phyloP scores from a whole-genome alignment of 2,797 vertebrate genomes.

The Spea hammondii region DNA sequence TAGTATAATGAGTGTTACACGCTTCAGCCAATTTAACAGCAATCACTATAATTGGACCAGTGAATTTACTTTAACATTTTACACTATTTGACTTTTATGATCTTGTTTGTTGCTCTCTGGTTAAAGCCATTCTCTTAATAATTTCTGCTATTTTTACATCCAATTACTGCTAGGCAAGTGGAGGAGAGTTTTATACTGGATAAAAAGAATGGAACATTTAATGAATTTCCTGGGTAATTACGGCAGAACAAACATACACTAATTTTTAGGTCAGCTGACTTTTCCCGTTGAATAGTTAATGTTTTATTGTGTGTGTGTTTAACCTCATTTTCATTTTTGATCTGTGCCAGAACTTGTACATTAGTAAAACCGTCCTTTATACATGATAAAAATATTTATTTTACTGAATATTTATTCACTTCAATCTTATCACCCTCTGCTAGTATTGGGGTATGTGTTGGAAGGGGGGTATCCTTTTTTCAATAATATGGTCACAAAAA shows the following conservation, averaged over 20 bases:
- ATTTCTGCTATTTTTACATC: conserved; percentile 25
- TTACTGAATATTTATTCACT: too few species aligned
- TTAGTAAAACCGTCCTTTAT: too few species aligned
- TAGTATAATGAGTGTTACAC: conserved; percentile 22
- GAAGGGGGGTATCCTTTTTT: too few species aligned
- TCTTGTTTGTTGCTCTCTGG: not conserved
- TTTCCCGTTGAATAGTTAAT: not conserved
- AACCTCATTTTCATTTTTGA: too few species aligned
- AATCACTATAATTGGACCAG: conserved; percentile 1
- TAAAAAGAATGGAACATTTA: not conserved
- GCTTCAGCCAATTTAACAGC: conserved; percentile 23
- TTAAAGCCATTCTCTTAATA: not conserved
- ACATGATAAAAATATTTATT: too few species aligned
- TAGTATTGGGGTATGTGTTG: too few species aligned
- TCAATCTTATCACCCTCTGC: too few species aligned
- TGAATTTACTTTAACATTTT: conserved; percentile 8
- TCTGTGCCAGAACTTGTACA: too few species aligned
- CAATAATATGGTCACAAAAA: too few species aligned
- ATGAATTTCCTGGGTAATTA: not conserved
- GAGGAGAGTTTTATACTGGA: not conserved
- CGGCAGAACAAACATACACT: not conserved
- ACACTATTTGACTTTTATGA: conserved; percentile 9
- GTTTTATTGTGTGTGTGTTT: too few species aligned
- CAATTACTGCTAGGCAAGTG: not conserved
- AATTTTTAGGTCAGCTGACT: not conserved